Evolutionary conservation across 2,113 vertebrate genomes (phyloP).

Genomic region (Paradisaea rubra): DNA sequence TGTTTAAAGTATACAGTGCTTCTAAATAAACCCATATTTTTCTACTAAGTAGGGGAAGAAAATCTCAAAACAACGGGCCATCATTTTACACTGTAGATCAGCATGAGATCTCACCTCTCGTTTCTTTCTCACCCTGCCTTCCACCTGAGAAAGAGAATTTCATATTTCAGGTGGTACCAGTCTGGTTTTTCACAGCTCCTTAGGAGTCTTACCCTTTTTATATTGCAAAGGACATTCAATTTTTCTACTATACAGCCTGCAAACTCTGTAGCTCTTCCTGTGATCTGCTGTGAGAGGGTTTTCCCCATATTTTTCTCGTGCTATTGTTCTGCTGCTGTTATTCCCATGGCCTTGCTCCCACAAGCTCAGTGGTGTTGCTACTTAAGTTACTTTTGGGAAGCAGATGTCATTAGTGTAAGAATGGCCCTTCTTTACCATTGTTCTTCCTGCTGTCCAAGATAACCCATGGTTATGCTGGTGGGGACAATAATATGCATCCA

Average conservation of each 20-base stretch:
- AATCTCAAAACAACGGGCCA: neutral
- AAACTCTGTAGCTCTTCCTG: neutral
- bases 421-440: neutral
- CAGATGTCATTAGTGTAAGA: too few species aligned
- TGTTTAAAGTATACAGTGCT: neutral
- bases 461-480: neutral
- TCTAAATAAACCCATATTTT: neutral
- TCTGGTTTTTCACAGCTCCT: neutral
- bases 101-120: fast-evolving
- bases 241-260: neutral
- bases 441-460: neutral
- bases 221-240: neutral
- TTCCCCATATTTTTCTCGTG: neutral
- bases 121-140: neutral
- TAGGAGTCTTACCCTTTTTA: neutral
- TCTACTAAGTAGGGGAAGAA: neutral
- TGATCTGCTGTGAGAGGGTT: neutral
- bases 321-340: neutral
- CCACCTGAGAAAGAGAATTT: neutral
- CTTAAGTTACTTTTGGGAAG: neutral
- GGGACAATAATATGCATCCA: neutral
- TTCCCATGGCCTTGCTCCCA: neutral
- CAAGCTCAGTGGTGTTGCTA: neutral
- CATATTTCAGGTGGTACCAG: neutral
- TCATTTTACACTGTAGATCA: neutral